Evolutionary conservation across 2,797 vertebrate species (phyloP), one percentile per base, ranked within the genome.

Genomic region (Moxostoma hubbsi): DNA sequence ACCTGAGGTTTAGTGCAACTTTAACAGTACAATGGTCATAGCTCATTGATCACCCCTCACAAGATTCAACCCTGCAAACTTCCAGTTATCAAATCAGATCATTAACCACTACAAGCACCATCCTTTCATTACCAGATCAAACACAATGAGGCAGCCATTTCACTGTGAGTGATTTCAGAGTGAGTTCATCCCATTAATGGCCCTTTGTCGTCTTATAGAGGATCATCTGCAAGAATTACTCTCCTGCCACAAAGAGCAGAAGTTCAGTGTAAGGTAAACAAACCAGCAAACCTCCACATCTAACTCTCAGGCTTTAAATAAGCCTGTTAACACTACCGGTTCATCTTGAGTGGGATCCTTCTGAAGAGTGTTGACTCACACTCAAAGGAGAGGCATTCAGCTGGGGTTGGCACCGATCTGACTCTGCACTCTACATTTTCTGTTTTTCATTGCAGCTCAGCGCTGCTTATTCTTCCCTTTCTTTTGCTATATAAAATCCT

Each of bases 311-410:
- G 9, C 61, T 58, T 58, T 36, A 57, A 58, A 72, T 65, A 47
- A 65, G 68, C 59, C 9, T 57, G 51, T 72, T 58, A 72, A 73
- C 69, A 9, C 9, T 65, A 45, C 61, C 61, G 45, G 77, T 57
- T 79, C 51, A 64, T 73, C 69, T 79, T 50, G 77, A 79, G 69
- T 7, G 6, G 53, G 43, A 65, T 16, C 11, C 2, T 73, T 79
- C 45, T 58, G 69, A 79, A 53, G 45, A 79, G 68, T 79, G 69
- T 79, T 79, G 72, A 79, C 61, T 65, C 69, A 50, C 16, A 43
- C 36, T 53, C 77, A 79, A 61, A 79, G 13, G 18, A 50, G 68
- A 79, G 62, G 61, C 77, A 79, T 79, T 79, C 77, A 73, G 67
- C n/a, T 58, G 18, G 9, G 54, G 61, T 43, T 79, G 77, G 69